These are phyloP conservation scores for Pitta sordida DNA, from an alignment of 2,113 vertebrate species.

Conservation along the genomic window DNA sequence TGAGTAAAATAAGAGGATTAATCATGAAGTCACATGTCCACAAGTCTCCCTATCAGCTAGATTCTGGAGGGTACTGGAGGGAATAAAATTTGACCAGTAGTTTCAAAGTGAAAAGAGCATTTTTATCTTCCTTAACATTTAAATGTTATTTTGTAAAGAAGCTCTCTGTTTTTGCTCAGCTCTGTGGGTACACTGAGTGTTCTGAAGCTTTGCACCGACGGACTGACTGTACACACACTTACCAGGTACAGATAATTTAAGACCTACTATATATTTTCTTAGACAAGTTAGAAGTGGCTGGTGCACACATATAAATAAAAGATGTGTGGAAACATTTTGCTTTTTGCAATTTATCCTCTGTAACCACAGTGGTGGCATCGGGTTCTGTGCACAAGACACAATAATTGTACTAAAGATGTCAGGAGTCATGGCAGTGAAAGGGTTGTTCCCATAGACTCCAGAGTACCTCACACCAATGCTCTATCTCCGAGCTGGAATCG, in stretches of 20 bases:
- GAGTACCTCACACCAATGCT: neutral
- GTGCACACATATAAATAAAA: neutral
- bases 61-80: neutral
- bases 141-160: neutral
- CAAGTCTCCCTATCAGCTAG: neutral
- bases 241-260: neutral
- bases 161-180: neutral
- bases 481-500: neutral
- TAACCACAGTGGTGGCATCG: neutral
- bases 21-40: neutral
- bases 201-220: neutral
- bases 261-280: neutral
- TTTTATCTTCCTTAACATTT: neutral
- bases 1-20: neutral
- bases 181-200: neutral
- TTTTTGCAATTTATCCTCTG: neutral
- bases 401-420: neutral
- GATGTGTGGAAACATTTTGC: neutral
- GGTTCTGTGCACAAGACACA: rapidly evolving
- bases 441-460: neutral
- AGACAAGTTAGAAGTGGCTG: neutral
- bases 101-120: neutral
- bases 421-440: neutral
- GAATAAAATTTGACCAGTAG: neutral
- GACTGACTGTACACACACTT: neutral